These are phyloP conservation scores for Alfaro cultratus DNA, from an alignment of 2,797 vertebrate species.

Conservation along the genomic window DNA sequence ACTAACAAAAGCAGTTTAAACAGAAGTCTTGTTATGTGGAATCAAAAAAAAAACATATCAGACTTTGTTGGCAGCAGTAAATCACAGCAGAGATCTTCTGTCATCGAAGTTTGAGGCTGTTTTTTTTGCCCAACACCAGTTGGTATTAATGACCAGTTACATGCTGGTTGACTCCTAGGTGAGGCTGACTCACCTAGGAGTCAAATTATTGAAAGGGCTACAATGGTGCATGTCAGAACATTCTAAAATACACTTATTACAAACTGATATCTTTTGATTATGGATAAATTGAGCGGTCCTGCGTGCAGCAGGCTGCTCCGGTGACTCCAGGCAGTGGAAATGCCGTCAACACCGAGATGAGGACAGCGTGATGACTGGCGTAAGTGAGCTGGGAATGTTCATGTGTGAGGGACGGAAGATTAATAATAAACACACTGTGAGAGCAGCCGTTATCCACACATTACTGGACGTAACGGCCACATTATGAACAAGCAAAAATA, in stretches of 20 bases:
- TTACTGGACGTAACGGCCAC: background rate
- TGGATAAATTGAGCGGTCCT: background rate
- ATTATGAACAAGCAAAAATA: background rate
- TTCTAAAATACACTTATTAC: background rate
- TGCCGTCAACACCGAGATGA: background rate
- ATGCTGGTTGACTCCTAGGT: too few species aligned
- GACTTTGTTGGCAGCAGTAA: too few species aligned
- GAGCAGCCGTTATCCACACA: background rate
- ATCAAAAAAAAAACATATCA: too few species aligned
- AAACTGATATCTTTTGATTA: background rate
- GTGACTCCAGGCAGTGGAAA: background rate
- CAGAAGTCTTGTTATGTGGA: too few species aligned
- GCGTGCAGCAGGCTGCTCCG: too few species aligned
- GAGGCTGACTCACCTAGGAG: background rate
- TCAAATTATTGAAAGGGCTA: background rate
- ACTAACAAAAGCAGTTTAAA: too few species aligned
- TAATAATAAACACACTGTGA: background rate
- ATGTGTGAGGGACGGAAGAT: background rate
- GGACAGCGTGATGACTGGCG: background rate
- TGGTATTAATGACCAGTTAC: too few species aligned
- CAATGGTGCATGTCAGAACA: background rate
- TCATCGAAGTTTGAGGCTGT: too few species aligned
- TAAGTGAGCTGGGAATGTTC: background rate
- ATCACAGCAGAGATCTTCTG: too few species aligned
- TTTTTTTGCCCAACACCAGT: too few species aligned